Percentiles rank a stretch among this genome's conserved stretches.
These are phyloP conservation scores for Exaiptasia diaphana DNA, from an alignment of 64 coral and sea anemone species.

Conservation along the genomic window DNA sequence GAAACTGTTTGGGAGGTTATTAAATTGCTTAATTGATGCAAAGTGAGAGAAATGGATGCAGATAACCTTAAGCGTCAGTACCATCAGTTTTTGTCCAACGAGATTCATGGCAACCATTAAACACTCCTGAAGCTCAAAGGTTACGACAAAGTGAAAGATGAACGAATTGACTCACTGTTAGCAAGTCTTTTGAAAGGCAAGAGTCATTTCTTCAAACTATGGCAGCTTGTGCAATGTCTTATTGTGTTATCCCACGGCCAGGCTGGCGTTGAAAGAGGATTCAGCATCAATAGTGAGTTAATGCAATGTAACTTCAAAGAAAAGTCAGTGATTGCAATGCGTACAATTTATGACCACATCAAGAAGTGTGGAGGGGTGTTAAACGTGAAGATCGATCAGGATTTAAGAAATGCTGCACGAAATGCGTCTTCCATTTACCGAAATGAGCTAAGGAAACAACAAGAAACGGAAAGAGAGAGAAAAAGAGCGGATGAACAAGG, in stretches of 20 bases:
- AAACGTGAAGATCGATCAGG: constrained; percentile 64
- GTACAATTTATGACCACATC: constrained; percentile 58
- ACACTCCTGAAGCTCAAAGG: constrained; percentile 11
- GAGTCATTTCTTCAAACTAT: too few species aligned
- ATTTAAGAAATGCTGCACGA: constrained; percentile 65
- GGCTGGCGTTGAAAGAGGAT: constrained; percentile 51
- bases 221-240: constrained; percentile 29
- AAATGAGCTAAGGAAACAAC: constrained; percentile 38
- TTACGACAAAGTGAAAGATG: constrained; percentile 17
- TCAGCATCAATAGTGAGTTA: constrained; percentile 53
- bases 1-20: constrained; percentile 64
- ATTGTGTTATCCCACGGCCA: constrained; percentile 60
- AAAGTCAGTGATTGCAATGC: constrained; percentile 47
- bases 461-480: constrained; percentile 58
- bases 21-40: constrained; percentile 50
- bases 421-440: constrained; percentile 54
- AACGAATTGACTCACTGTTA: constrained; percentile 1
- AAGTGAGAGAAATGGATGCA: constrained; percentile 37
- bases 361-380: constrained; percentile 21
- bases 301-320: constrained; percentile 67
- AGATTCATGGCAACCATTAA: constrained; percentile 25
- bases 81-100: constrained; percentile 22
- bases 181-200: constrained; percentile 27
- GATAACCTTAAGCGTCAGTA: constrained; percentile 43
- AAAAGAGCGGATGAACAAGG: constrained; percentile 50